Conservation (phyloP, 2,113 vertebrate genomes). For the Tetrao urogallus region DNA sequence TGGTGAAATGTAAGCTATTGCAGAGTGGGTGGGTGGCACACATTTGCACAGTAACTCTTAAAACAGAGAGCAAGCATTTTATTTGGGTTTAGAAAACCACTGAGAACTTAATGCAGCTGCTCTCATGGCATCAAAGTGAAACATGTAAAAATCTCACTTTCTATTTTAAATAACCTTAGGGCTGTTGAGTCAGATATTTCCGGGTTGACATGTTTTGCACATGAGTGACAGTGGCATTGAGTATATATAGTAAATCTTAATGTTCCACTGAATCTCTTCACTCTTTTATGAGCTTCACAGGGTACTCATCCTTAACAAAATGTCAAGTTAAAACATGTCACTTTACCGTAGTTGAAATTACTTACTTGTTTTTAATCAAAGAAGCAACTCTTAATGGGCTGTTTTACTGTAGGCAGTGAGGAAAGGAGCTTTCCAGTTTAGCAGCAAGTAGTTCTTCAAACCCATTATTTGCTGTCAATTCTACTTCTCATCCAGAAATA, state of each 20-base stretch:
- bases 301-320: slow-evolving; percentile 72
- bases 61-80: slow-evolving; percentile 75
- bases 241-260: slow-evolving; percentile 65
- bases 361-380: slow-evolving; percentile 75
- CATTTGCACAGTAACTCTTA: slow-evolving; percentile 71
- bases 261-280: slow-evolving; percentile 74
- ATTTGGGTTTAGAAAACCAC: slow-evolving; percentile 72
- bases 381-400: slow-evolving; percentile 69
- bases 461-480: slow-evolving; percentile 39
- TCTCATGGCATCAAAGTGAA: slow-evolving; percentile 75
- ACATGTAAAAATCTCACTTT: slow-evolving; percentile 69
- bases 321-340: slow-evolving; percentile 81
- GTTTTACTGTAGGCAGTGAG: slow-evolving; percentile 71
- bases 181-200: slow-evolving; percentile 76
- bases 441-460: slow-evolving; percentile 28
- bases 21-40: slow-evolving; percentile 73
- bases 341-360: slow-evolving; percentile 69
- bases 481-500: slow-evolving; percentile 11
- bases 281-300: slow-evolving; percentile 74
- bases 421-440: slow-evolving; percentile 45
- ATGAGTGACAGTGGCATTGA: slow-evolving; percentile 74
- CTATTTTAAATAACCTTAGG: slow-evolving; percentile 74
- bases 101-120: slow-evolving; percentile 69
- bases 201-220: slow-evolving; percentile 73
- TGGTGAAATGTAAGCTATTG: slow-evolving; percentile 71